These are phyloP conservation scores for Nomada fucata DNA, from an alignment of 2,888 invertebrate species.

Conservation along the genomic window DNA sequence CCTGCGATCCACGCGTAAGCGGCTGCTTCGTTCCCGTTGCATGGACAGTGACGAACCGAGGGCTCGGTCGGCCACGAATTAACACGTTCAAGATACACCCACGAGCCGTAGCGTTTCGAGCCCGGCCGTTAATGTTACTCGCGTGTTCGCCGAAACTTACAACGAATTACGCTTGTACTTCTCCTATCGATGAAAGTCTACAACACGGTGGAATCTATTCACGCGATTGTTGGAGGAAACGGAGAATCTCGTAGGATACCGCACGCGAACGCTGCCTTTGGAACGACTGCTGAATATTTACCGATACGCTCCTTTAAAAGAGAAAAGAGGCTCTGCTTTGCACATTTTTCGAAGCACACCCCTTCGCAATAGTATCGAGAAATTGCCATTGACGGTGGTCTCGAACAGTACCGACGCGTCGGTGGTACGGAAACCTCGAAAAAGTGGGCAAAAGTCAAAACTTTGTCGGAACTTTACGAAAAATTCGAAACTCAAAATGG, in stretches of 20 bases:
- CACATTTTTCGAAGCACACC: too few species aligned
- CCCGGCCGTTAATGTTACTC: constrained; percentile 56
- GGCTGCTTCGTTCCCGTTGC: constrained; percentile 4
- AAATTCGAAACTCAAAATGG: not conserved
- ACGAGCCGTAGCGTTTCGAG: constrained; percentile 43
- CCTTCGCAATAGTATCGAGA: too few species aligned
- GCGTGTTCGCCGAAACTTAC: constrained; percentile 57
- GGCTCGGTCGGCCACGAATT: constrained; percentile 39
- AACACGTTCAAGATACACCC: constrained; percentile 55
- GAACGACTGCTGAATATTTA: too few species aligned
- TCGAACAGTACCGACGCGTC: too few species aligned
- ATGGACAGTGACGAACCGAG: constrained; percentile 45
- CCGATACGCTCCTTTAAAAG: too few species aligned
- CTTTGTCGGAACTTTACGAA: too few species aligned
- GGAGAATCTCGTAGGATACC: not conserved
- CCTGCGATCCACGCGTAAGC: not conserved
- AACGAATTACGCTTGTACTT: constrained; percentile 46
- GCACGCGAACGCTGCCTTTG: too few species aligned
- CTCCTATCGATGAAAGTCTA: constrained; percentile 35
- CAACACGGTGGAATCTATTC: constrained; percentile 7
- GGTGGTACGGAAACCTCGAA: too few species aligned
- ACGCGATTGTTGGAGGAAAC: constrained; percentile 14
- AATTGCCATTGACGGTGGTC: too few species aligned
- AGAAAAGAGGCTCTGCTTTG: too few species aligned
- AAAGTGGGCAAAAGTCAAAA: too few species aligned